Conservation (phyloP, 2,113 vertebrate genomes). For the Nyctibius bracteatus region DNA sequence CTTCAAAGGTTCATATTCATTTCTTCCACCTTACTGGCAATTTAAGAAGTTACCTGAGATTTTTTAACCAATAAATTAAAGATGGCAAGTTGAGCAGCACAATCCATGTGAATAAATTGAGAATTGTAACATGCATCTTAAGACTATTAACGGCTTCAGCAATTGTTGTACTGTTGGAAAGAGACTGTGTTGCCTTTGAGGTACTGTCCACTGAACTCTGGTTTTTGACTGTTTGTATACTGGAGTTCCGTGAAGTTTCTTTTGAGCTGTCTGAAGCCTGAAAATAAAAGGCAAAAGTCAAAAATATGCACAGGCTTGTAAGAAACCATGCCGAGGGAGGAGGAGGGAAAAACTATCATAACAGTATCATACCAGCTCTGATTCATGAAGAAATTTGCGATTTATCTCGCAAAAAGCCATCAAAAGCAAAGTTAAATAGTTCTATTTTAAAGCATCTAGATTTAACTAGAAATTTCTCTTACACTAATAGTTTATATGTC, state of each 20-base stretch:
- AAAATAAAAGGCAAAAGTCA: background rate
- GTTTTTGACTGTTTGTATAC: background rate
- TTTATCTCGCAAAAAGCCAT: background rate
- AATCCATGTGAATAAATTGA: constrained; percentile 80
- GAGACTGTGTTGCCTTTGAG: background rate
- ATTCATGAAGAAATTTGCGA: background rate
- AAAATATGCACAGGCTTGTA: background rate
- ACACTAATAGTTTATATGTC: background rate
- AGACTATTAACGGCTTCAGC: constrained; percentile 80
- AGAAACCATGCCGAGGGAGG: background rate
- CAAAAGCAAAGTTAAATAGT: background rate
- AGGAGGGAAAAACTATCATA: background rate
- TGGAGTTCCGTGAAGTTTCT: constrained; percentile 49
- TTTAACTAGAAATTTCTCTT: background rate
- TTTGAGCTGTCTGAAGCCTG: constrained; percentile 53
- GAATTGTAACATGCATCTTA: constrained; percentile 82
- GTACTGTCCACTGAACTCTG: background rate
- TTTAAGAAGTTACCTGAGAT: constrained; percentile 82
- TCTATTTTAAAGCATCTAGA: background rate
- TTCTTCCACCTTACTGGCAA: background rate
- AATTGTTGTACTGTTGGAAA: background rate
- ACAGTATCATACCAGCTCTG: background rate
- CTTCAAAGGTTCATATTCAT: background rate
- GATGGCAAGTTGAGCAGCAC: constrained; percentile 85
- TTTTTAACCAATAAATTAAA: constrained; percentile 89